Conservation (phyloP, 2,888 invertebrate species). For the Cephus nigrinus region DNA sequence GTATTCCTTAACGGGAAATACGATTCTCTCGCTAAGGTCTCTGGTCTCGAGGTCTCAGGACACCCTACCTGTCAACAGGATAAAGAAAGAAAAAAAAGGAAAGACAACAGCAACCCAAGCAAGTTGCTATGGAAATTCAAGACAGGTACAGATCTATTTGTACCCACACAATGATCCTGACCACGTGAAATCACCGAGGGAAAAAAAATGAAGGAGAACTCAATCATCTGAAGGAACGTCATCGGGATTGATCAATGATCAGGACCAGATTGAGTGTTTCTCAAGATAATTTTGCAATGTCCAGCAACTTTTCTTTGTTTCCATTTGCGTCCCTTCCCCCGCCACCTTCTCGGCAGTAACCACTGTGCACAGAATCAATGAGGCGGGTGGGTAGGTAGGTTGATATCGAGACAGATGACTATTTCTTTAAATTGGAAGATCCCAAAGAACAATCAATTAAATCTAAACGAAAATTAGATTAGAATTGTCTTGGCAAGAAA, state of each 20-base stretch:
- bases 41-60: neutral
- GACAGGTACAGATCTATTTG: neutral
- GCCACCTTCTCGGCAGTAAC: neutral
- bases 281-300: neutral
- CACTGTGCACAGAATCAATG: neutral
- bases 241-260: neutral
- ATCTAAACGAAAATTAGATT: slow-evolving; percentile 19
- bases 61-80: neutral
- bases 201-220: neutral
- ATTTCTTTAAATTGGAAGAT: neutral
- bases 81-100: neutral
- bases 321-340: neutral
- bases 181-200: neutral
- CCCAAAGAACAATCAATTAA: neutral
- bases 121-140: neutral
- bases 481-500: slow-evolving; percentile 28
- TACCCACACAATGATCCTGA: neutral
- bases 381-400: neutral
- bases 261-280: neutral
- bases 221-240: neutral
- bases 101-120: neutral
- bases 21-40: neutral
- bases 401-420: neutral
- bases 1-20: neutral
- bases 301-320: neutral